Evolutionary conservation across 2,888 invertebrate species (phyloP).

Genomic region (Gastracanthus pulcherrimus): DNA sequence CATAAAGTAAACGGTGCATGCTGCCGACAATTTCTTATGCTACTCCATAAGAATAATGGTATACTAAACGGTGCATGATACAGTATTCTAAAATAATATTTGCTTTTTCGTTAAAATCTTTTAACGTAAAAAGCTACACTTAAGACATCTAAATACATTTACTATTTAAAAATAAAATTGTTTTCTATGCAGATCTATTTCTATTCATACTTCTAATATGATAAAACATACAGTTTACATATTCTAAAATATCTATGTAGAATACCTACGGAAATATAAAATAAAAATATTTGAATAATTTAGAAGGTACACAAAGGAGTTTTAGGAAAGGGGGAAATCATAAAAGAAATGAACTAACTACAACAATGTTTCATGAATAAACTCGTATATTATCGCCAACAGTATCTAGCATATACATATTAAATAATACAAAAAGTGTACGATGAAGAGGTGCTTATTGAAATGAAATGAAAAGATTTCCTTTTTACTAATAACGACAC

Average conservation of each 20-base stretch:
- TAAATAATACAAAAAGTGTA: constrained; percentile 40
- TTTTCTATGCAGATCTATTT: background rate
- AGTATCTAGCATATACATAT: constrained; percentile 36
- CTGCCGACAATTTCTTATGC: background rate
- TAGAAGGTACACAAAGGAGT: background rate
- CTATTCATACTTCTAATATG: background rate
- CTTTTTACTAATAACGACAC: background rate
- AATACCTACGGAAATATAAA: background rate
- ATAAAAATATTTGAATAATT: background rate
- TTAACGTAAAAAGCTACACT: background rate
- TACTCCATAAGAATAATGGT: background rate
- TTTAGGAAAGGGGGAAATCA: constrained; percentile 9
- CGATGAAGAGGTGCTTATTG: constrained; percentile 17
- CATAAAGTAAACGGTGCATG: background rate
- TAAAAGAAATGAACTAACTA: constrained; percentile 47
- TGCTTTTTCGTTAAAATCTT: too few species aligned
- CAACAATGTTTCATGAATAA: constrained; percentile 40
- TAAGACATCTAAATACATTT: background rate
- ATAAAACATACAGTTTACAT: background rate
- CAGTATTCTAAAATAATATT: too few species aligned
- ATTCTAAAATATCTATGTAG: background rate
- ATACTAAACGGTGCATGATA: background rate
- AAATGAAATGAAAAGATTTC: constrained; percentile 7
- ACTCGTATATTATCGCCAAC: constrained; percentile 44
- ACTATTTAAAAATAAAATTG: background rate